Conservation (phyloP, 2,797 vertebrate species). For the Myotis daubentonii region DNA sequence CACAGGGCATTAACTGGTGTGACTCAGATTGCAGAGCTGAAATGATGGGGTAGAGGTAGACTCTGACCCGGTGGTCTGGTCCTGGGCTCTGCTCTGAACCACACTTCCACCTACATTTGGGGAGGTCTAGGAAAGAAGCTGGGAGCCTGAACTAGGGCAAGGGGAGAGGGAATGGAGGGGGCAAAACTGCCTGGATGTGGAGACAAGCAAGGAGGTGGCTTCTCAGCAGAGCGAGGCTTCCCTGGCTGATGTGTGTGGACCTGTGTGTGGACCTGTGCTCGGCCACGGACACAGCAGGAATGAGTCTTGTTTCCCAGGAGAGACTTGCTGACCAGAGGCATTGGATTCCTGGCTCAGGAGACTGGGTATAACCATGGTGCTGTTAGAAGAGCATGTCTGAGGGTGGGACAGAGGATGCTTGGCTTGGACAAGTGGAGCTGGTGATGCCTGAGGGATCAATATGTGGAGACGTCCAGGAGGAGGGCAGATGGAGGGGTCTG, state of each 20-base stretch:
- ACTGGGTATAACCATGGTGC: too few species aligned
- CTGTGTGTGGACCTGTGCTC: accelerated
- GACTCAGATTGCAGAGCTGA: not conserved
- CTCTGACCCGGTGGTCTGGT: not conserved
- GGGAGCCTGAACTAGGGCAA: not conserved
- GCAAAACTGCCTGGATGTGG: accelerated
- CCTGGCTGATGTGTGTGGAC: not conserved
- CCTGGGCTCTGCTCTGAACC: not conserved
- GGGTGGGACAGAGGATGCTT: not conserved
- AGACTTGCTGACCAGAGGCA: not conserved
- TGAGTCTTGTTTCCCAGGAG: not conserved
- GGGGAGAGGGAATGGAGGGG: not conserved
- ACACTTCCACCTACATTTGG: not conserved
- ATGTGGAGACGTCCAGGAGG: not conserved
- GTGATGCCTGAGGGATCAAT: not conserved
- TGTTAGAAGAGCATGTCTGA: not conserved
- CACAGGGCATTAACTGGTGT: too few species aligned
- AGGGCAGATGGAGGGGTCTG: not conserved
- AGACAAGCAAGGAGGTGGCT: not conserved
- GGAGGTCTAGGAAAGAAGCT: not conserved
- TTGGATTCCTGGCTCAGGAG: not conserved
- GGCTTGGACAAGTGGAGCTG: not conserved
- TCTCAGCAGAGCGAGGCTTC: not conserved
- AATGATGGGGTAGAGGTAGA: accelerated
- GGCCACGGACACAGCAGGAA: accelerated